Evolutionary conservation across 2,888 invertebrate species (phyloP).

Genomic region (Spicauda simplicius): DNA sequence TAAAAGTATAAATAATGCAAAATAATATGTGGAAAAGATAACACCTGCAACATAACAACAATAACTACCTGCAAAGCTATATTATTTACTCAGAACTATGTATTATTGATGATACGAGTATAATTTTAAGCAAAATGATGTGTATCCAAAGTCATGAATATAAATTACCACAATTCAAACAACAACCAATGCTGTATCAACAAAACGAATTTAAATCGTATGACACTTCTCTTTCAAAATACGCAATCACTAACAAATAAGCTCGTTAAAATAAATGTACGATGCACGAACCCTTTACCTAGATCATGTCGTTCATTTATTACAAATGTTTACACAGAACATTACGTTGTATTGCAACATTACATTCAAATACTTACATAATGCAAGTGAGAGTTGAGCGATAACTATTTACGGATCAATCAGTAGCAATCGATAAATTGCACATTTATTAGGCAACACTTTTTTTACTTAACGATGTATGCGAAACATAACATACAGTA

Average conservation of each 20-base stretch:
- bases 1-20: too few relatives aligned
- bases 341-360: slow-evolving; percentile 12
- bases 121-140: background rate
- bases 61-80: background rate
- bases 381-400: slow-evolving; percentile 9
- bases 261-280: slow-evolving; percentile 29
- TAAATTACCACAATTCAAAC: slow-evolving; percentile 7
- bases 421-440: background rate
- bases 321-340: slow-evolving; percentile 32
- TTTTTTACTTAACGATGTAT: background rate
- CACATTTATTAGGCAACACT: background rate
- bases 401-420: slow-evolving; percentile 6
- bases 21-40: background rate
- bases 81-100: background rate
- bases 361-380: slow-evolving; percentile 15
- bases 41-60: background rate
- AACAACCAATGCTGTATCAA: slow-evolving; percentile 13
- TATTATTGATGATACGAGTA: background rate
- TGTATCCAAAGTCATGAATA: background rate
- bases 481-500: background rate
- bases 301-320: slow-evolving; percentile 33
- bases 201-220: slow-evolving; percentile 24
- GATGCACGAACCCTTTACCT: slow-evolving; percentile 31
- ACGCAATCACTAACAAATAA: slow-evolving; percentile 28
- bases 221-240: slow-evolving; percentile 35